Conservation (phyloP, 2,888 invertebrate species). For the Arge pagana region DNA sequence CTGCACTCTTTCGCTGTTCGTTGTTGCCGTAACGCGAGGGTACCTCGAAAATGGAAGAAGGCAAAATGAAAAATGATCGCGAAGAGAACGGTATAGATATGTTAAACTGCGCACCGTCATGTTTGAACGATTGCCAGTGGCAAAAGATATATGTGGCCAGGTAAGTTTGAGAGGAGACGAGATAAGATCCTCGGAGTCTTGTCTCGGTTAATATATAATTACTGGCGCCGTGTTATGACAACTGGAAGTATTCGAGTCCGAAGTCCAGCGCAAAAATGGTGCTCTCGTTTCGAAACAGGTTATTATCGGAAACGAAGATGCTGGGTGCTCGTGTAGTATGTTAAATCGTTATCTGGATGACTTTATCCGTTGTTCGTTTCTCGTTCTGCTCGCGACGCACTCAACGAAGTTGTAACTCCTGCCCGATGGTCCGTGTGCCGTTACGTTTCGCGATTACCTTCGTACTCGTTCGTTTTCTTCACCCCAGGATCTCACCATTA, state of each 20-base stretch:
- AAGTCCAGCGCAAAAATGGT: not conserved
- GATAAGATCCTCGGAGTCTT: not conserved
- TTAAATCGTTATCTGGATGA: slow-evolving; percentile 23
- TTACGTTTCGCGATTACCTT: too few species aligned
- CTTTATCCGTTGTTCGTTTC: slow-evolving; percentile 20
- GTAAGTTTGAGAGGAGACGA: not conserved
- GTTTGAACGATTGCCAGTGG: too few species aligned
- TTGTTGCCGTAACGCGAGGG: too few species aligned
- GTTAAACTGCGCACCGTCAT: too few species aligned
- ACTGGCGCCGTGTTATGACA: slow-evolving; percentile 20
- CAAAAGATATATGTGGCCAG: too few species aligned
- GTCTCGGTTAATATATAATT: slow-evolving; percentile 13
- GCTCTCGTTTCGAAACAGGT: slow-evolving; percentile 15
- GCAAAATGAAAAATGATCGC: too few species aligned
- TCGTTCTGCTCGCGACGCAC: not conserved
- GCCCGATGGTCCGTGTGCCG: too few species aligned
- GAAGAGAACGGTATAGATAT: too few species aligned
- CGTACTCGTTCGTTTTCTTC: slow-evolving; percentile 9
- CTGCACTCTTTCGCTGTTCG: too few species aligned
- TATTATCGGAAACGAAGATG: slow-evolving; percentile 23
- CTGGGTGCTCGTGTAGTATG: slow-evolving; percentile 16
- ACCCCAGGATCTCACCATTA: not conserved
- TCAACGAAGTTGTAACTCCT: not conserved
- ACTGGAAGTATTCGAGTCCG: slow-evolving; percentile 7
- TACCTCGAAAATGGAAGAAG: too few species aligned